These are phyloP conservation scores for Crioceris asparagi DNA, from an alignment of 2,888 invertebrate species.

Conservation along the genomic window DNA sequence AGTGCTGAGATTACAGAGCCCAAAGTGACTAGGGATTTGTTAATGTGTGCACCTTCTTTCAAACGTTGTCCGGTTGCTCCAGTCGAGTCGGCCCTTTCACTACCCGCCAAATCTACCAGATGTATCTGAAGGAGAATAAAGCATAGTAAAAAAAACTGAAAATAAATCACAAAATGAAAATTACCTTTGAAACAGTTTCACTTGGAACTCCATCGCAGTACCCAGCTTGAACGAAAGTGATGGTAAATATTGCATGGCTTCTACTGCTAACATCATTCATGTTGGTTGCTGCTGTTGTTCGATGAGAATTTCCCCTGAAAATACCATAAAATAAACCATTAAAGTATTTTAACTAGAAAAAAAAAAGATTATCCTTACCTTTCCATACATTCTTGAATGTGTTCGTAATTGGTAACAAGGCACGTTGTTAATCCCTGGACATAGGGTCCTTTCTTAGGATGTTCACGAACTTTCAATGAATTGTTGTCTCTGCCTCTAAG, in stretches of 20 bases:
- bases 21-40: conserved; percentile 79
- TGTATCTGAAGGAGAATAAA: conserved; percentile 43
- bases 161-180: conserved; percentile 2
- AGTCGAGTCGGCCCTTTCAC: conserved; percentile 79
- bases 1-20: conserved; percentile 81
- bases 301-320: conserved; percentile 66
- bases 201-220: conserved; percentile 80
- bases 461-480: conserved; percentile 57
- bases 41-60: conserved; percentile 84
- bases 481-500: conserved; percentile 38
- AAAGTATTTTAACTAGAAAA: neutral
- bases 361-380: conserved; percentile 21
- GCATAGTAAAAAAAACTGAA: neutral
- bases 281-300: conserved; percentile 81
- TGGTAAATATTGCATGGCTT: conserved; percentile 85
- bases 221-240: conserved; percentile 80
- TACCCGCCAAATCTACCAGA: conserved; percentile 81
- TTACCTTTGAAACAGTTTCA: conserved; percentile 76
- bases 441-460: conserved; percentile 66
- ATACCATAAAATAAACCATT: conserved; percentile 1
- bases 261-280: conserved; percentile 89
- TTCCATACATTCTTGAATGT: conserved; percentile 60
- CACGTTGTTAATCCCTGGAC: conserved; percentile 81
- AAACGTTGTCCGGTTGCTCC: conserved; percentile 84
- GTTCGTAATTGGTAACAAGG: conserved; percentile 74